A percentile compares a stretch with the other conserved stretches of the same genome.
Conservation (phyloP, 2,113 vertebrate genomes). For the mouse (Mus musculus) region DNA sequence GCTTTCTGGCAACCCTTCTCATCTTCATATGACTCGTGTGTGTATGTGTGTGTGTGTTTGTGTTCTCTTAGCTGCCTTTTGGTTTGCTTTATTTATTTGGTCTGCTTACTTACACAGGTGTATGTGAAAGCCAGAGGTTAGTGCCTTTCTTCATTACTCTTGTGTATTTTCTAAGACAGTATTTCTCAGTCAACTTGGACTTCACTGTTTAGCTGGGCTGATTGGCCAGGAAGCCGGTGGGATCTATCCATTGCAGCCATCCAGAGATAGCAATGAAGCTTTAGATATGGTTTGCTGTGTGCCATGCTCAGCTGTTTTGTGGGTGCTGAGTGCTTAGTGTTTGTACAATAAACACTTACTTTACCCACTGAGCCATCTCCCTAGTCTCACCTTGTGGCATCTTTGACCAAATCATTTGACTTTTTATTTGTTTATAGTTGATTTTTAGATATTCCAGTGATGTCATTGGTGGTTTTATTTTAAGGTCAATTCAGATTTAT, state of each 20-base stretch:
- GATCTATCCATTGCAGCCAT: not conserved
- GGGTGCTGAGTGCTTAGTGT: not conserved
- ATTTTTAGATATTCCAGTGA: slow-evolving; percentile 9
- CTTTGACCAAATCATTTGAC: slow-evolving; percentile 22
- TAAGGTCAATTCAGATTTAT: not conserved
- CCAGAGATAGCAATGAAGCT: not conserved
- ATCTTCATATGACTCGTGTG: not conserved
- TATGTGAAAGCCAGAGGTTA: not conserved
- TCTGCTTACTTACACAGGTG: not conserved
- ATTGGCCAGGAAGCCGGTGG: not conserved
- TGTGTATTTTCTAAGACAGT: not conserved
- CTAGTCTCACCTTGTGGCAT: not conserved
- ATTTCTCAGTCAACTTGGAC: not conserved
- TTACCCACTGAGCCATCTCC: not conserved
- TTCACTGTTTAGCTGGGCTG: not conserved
- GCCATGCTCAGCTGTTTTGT: not conserved
- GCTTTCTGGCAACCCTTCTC: slow-evolving; percentile 34
- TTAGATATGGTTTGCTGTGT: not conserved
- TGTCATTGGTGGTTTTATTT: slow-evolving; percentile 48
- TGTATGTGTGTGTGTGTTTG: not conserved
- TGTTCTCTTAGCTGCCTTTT: slow-evolving; percentile 64
- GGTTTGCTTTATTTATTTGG: not conserved
- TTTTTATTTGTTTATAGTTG: slow-evolving; percentile 38
- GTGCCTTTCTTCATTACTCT: not conserved
- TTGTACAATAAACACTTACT: not conserved